Base-by-base conservation (phyloP, 2,797 vertebrate genomes). In the Pseudochaenichthys georgianus region DNA sequence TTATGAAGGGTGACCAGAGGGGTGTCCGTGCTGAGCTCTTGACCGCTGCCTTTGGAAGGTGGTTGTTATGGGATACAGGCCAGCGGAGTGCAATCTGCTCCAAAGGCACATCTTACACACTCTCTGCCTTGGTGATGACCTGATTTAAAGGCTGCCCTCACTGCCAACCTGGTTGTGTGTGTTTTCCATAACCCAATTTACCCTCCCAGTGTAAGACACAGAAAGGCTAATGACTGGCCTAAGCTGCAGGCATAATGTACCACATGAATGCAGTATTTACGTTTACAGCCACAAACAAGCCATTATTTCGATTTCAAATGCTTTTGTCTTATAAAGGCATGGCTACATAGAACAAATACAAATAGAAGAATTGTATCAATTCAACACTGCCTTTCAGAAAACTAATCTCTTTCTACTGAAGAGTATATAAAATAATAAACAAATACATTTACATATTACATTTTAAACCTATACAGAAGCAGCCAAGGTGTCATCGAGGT, bases 171-270 rank as follows among this genome's bases (percentile, higher is more conserved):
- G 88, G 76, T 81, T 83, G 82, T 84, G 84, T 34, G 53, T 88
- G 89, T 88, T 88, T 91, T 83, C 85, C 66, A 87, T 90, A 89
- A 92, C 88, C 90, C 70, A 93, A 82, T 92, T 93, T 88, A 90
- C 80, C 87, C 87, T 83, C 47, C 48, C 81, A 72, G 71, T 85
- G 82, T 83, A 87, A 82, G 78, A 88, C 83, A 87, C 72, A 80
- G 79, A 73, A 73, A 87, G 81, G 84, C 79, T 89, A 91, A 92
- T 88, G 87, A 91, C 81, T 64, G 74, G 70, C 59, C 34, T 65
- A 67, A 85, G 85, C 90, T 89, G 51, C 64, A 71, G 77, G 87
- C 86, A 82, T 79, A 80, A 61, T 58, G 54, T 11, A 60, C 75
- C 64, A 57, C 59, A 73, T 81, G 82, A 80, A 84, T 80, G 69